These are phyloP conservation scores for Gorsachius magnificus DNA, from an alignment of 2,797 vertebrate species.

Conservation along the genomic window DNA sequence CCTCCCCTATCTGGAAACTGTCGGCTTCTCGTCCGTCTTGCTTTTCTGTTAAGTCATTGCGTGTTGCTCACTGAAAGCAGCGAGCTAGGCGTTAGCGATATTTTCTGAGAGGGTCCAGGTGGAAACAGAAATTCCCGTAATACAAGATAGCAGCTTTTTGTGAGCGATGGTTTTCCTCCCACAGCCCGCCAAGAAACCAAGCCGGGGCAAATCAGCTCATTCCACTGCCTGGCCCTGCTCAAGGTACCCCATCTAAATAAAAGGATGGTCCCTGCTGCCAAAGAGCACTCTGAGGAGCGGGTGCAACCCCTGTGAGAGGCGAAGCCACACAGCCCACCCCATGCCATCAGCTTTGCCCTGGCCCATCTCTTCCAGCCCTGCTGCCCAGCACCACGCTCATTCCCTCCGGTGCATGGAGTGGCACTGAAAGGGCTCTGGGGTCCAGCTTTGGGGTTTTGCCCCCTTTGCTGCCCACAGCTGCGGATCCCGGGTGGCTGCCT, in stretches of 20 bases:
- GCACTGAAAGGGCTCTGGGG: background rate
- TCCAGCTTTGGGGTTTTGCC: background rate
- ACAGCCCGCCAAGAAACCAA: background rate
- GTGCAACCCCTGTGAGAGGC: background rate
- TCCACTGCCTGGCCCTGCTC: background rate
- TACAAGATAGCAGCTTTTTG: background rate
- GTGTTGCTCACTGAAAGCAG: background rate
- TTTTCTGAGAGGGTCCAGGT: background rate
- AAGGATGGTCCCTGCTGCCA: background rate
- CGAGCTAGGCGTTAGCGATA: background rate
- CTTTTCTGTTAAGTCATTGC: slow-evolving; percentile 29
- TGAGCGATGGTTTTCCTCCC: background rate
- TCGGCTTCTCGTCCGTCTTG: background rate
- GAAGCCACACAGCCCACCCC: background rate
- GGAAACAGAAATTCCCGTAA: background rate
- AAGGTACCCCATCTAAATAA: background rate
- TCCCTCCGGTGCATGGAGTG: background rate
- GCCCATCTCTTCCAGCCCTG: background rate
- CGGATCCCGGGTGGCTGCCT: rapidly evolving
- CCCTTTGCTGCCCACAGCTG: background rate
- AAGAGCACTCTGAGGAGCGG: background rate
- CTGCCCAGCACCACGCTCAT: rapidly evolving
- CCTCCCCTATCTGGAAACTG: background rate
- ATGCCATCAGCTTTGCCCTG: background rate
- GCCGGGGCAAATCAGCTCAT: background rate